phyloP scores from a whole-genome alignment of 2,888 invertebrate species.

The Eumerus sabulonum region DNA sequence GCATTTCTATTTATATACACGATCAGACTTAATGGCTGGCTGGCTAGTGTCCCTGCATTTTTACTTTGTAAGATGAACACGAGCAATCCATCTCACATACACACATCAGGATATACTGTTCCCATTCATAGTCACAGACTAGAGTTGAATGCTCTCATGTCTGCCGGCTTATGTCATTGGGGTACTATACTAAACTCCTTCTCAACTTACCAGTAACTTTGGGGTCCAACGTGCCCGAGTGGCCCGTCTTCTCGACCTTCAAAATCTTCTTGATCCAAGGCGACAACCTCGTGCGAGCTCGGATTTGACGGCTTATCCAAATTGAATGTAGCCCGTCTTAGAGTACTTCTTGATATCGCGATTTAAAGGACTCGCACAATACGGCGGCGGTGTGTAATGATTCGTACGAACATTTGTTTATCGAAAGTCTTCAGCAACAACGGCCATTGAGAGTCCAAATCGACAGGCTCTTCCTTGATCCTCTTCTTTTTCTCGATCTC shows the following conservation, averaged over 20 bases:
- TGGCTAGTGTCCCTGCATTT: constrained; percentile 67
- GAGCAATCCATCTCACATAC: constrained; percentile 72
- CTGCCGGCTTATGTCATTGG: constrained; percentile 78
- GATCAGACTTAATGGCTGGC: constrained; percentile 1
- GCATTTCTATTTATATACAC: not conserved
- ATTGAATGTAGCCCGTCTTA: constrained; percentile 94
- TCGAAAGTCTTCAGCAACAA: constrained; percentile 97
- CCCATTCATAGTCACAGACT: constrained; percentile 77
- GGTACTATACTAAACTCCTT: constrained; percentile 66
- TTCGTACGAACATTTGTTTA: constrained; percentile 95
- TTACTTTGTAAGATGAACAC: constrained; percentile 66
- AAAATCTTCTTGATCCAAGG: constrained; percentile 98
- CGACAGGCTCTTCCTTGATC: constrained; percentile 82
- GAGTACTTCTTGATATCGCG: constrained; percentile 93
- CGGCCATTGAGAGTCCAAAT: constrained; percentile 90
- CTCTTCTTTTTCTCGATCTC: constrained; percentile 84
- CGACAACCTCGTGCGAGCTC: constrained; percentile 99
- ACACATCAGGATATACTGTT: constrained; percentile 77
- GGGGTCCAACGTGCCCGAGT: constrained; percentile 99
- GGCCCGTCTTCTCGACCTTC: constrained; percentile 98
- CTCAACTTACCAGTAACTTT: constrained; percentile 86
- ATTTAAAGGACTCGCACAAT: constrained; percentile 95
- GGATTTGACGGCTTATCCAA: constrained; percentile 99
- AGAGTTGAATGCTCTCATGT: constrained; percentile 70
- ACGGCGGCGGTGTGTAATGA: constrained; percentile 97